These are phyloP conservation scores for Bembecia ichneumoniformis DNA, from an alignment of 2,888 invertebrate species.

Conservation along the genomic window DNA sequence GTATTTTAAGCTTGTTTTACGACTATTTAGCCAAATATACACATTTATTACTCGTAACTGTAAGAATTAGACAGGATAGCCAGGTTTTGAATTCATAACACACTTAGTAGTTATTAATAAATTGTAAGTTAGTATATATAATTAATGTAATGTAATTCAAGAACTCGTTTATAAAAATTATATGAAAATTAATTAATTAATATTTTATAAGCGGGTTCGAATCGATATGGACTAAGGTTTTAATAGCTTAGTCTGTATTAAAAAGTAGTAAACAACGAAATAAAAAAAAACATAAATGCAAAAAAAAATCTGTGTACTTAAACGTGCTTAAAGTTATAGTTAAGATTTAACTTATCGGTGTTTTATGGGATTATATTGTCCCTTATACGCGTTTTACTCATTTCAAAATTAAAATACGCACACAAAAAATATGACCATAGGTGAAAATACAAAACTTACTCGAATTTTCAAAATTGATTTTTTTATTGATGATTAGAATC, in stretches of 20 bases:
- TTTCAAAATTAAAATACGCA: conserved; percentile 28
- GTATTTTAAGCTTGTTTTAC: conserved; percentile 44
- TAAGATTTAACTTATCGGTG: conserved; percentile 47
- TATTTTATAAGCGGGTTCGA: conserved; percentile 39
- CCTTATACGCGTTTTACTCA: conserved; percentile 48
- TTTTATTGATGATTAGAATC: too few relatives aligned
- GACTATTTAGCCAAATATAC: conserved; percentile 65
- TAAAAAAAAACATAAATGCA: conserved; percentile 50
- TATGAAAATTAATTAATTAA: conserved; percentile 2
- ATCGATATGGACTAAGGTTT: conserved; percentile 31
- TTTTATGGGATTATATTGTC: conserved; percentile 26
- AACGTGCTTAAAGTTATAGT: conserved; percentile 58
- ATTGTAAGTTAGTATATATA: conserved; percentile 53
- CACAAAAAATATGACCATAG: conserved; percentile 3
- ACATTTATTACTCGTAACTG: conserved; percentile 54
- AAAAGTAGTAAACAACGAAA: conserved; percentile 62
- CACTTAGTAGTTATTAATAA: conserved; percentile 51
- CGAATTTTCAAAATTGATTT: too few relatives aligned
- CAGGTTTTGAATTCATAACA: conserved; percentile 69
- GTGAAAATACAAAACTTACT: too few relatives aligned
- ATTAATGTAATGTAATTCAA: conserved; percentile 66
- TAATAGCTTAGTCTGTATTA: conserved; percentile 30
- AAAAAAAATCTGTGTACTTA: conserved; percentile 54
- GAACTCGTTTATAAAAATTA: conserved; percentile 28
- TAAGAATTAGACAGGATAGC: conserved; percentile 69